Percentiles rank a stretch among this genome's conserved stretches.
These are phyloP conservation scores for Dryobota labecula DNA, from an alignment of 2,888 invertebrate species.

Conservation along the genomic window DNA sequence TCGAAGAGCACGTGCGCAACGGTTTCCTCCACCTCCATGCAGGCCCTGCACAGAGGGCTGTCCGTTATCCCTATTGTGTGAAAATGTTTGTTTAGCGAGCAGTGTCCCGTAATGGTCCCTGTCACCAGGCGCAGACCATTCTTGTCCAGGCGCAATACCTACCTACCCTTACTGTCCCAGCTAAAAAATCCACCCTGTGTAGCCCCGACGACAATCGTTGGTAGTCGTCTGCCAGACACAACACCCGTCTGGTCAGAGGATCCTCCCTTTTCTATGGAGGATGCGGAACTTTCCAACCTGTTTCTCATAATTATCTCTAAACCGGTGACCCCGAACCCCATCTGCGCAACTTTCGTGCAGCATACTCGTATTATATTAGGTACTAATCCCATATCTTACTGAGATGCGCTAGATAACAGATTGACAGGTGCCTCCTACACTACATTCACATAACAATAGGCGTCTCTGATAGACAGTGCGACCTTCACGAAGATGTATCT, in stretches of 20 bases:
- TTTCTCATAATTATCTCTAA: not conserved
- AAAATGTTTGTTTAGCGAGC: too few species aligned
- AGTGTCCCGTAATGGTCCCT: too few species aligned
- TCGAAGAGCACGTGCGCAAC: too few species aligned
- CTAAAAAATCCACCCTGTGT: too few species aligned
- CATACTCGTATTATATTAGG: not conserved
- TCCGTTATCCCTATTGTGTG: too few species aligned
- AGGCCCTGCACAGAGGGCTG: too few species aligned
- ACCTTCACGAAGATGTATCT: slow-evolving; percentile 38
- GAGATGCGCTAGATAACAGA: not conserved
- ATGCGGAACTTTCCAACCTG: not conserved
- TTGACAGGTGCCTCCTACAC: slow-evolving; percentile 29
- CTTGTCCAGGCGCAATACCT: too few species aligned
- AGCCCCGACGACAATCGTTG: too few species aligned
- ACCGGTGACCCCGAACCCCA: not conserved
- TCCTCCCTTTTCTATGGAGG: not conserved
- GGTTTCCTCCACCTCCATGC: too few species aligned
- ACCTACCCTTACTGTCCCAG: too few species aligned
- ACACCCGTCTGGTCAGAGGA: not conserved
- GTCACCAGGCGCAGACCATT: too few species aligned
- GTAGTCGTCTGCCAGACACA: too few species aligned
- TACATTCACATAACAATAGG: slow-evolving; percentile 19
- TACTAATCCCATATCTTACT: not conserved
- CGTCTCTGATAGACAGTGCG: slow-evolving; percentile 9
- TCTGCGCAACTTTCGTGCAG: not conserved